Evolutionary conservation across 2,113 vertebrate species (phyloP).

Genomic region (Irena cyanogastra): DNA sequence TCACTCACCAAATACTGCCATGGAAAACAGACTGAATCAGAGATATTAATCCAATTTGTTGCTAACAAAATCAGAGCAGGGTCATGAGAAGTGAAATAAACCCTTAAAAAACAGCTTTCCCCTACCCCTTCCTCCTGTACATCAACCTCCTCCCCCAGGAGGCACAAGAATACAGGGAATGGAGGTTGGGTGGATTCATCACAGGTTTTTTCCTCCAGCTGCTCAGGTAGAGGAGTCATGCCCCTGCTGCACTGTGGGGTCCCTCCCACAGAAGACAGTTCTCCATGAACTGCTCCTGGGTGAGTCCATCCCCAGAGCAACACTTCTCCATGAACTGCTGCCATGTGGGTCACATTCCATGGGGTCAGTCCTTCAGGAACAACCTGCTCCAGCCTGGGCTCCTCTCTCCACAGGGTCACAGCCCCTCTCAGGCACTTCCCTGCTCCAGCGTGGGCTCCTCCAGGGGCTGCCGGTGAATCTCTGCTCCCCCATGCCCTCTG

Average conservation of each 20-base stretch:
- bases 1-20: background rate
- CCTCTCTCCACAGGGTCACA: background rate
- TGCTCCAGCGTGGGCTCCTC: background rate
- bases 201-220: background rate
- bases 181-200: background rate
- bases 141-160: background rate
- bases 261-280: background rate
- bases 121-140: background rate
- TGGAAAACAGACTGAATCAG: background rate
- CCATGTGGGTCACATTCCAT: background rate
- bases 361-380: background rate
- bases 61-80: background rate
- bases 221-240: background rate
- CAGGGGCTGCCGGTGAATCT: background rate
- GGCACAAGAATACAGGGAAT: background rate
- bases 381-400: too few relatives aligned
- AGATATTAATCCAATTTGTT: background rate
- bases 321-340: background rate
- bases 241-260: background rate
- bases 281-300: background rate
- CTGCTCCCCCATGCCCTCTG: background rate
- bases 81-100: background rate
- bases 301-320: background rate
- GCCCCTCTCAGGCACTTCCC: too few relatives aligned
- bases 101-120: background rate